Conservation (phyloP, 2,797 vertebrate genomes). For the Podarcis siculus region DNA sequence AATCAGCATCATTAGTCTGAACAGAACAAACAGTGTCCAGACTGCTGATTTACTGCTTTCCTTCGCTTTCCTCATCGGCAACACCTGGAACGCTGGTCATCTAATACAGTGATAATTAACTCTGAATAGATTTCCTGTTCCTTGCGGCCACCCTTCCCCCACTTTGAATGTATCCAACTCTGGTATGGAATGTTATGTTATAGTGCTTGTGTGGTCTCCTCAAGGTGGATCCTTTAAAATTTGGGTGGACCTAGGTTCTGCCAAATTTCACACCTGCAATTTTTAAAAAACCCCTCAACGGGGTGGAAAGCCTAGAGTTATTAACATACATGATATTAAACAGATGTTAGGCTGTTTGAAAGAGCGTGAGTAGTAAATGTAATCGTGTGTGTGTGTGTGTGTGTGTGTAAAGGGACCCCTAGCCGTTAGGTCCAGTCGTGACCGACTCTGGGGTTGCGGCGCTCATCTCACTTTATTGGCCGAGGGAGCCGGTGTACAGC, state of each 20-base stretch:
- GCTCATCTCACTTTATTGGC: too few species aligned
- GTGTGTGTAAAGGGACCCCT: too few species aligned
- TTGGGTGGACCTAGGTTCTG: background rate
- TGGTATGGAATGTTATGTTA: background rate
- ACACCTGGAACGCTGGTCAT: background rate
- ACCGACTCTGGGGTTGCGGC: too few species aligned
- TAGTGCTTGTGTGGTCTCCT: background rate
- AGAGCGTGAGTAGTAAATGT: background rate
- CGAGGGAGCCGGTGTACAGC: too few species aligned
- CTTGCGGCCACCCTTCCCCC: background rate
- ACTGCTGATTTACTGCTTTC: background rate
- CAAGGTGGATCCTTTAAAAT: background rate
- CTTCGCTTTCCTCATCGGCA: background rate
- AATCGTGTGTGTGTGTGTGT: too few species aligned
- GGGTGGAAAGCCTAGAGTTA: too few species aligned
- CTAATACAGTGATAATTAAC: background rate
- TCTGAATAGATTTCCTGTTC: background rate
- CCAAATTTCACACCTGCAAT: background rate
- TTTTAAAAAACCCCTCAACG: too few species aligned
- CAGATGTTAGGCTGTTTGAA: background rate
- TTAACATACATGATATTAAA: background rate
- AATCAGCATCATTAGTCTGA: background rate
- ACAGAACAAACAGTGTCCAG: background rate
- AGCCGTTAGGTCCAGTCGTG: too few species aligned
- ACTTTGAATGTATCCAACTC: background rate